Evolutionary conservation across 2,113 vertebrate species (phyloP).

Genomic region (Halcyon malimbica): DNA sequence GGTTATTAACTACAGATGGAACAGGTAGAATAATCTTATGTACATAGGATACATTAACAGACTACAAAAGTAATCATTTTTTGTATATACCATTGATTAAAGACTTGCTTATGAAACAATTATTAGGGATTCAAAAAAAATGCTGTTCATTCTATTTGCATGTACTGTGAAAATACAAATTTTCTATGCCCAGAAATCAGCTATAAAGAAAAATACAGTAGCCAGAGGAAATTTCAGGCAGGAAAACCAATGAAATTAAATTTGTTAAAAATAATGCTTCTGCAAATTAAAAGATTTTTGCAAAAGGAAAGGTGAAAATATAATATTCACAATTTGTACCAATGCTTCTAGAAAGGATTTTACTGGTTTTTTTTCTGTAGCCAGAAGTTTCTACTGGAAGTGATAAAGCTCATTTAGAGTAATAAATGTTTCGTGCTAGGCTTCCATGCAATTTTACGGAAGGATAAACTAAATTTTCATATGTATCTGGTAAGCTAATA

Average conservation of each 20-base stretch:
- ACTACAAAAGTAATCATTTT: neutral
- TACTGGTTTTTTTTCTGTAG: neutral
- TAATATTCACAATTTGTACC: neutral
- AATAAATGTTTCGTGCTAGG: neutral
- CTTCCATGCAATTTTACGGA: neutral
- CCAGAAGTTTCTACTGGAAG: neutral
- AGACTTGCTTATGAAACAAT: neutral
- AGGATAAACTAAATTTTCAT: neutral
- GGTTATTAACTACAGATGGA: neutral
- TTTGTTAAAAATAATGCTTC: neutral
- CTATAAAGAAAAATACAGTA: neutral
- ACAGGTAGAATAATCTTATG: neutral
- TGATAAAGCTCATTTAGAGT: neutral
- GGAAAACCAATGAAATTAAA: neutral
- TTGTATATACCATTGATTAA: neutral
- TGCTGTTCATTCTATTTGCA: neutral
- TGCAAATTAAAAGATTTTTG: neutral
- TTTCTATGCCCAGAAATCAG: neutral
- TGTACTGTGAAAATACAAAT: neutral
- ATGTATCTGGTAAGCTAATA: neutral
- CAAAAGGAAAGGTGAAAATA: neutral
- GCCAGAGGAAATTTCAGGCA: neutral
- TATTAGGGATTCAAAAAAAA: neutral
- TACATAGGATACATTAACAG: neutral
- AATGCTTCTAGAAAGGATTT: neutral